These are phyloP conservation scores for Iguana delicatissima DNA, from an alignment of 2,797 vertebrate genomes.

Conservation along the genomic window DNA sequence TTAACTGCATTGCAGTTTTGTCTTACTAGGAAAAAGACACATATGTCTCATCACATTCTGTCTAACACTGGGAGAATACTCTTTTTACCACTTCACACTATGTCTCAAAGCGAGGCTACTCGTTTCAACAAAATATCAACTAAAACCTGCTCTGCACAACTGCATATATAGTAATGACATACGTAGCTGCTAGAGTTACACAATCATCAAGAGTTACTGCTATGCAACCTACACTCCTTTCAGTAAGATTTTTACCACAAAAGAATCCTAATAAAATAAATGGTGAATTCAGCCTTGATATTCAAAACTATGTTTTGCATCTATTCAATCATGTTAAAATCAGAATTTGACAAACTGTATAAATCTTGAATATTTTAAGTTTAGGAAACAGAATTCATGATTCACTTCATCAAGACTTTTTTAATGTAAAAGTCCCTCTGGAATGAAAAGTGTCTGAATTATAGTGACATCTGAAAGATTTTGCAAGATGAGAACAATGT, in stretches of 20 bases:
- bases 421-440: not conserved
- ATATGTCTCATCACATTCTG: not conserved
- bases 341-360: slow-evolving; percentile 14
- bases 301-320: slow-evolving; percentile 1
- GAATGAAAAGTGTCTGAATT: not conserved
- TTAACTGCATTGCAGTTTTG: not conserved
- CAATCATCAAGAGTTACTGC: not conserved
- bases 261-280: not conserved
- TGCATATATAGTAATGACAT: not conserved
- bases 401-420: not conserved
- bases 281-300: not conserved
- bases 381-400: slow-evolving; percentile 15
- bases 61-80: not conserved
- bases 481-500: not conserved
- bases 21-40: not conserved
- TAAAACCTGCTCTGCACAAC: not conserved
- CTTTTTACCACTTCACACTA: not conserved
- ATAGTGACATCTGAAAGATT: not conserved
- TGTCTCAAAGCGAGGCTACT: not conserved
- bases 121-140: not conserved
- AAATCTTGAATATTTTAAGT: not conserved
- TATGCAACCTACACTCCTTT: not conserved
- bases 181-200: not conserved
- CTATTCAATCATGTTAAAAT: not conserved
- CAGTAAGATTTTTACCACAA: not conserved